Percentiles rank a stretch among this genome's conserved stretches.
phyloP scores from a whole-genome alignment of 1,140 invertebrate species.

The Amyelois transitella region DNA sequence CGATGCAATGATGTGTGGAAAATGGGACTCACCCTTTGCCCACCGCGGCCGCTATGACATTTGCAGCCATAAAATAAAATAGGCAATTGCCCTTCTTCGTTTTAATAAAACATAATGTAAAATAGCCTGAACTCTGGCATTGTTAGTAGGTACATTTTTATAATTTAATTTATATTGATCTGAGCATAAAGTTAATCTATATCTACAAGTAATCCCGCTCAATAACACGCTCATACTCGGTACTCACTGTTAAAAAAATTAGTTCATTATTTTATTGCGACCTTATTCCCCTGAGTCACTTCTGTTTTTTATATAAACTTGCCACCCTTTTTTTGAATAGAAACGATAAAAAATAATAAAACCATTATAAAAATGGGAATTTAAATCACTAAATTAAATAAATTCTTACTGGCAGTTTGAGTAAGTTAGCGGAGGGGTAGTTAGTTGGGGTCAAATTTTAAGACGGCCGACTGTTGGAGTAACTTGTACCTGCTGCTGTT shows the following conservation, averaged over 20 bases:
- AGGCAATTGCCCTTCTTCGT: conserved; percentile 4
- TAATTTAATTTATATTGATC: neutral
- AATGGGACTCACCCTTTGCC: conserved; percentile 59
- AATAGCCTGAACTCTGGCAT: neutral
- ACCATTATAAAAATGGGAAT: neutral
- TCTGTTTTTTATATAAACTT: no score
- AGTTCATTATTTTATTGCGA: neutral
- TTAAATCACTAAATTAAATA: neutral
- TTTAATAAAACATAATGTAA: neutral
- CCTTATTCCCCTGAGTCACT: no score
- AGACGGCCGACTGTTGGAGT: conserved; percentile 12
- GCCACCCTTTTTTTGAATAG: no score
- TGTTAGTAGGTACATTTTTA: neutral
- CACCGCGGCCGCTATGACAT: conserved; percentile 12
- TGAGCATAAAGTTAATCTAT: neutral
- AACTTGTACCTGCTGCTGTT: conserved; percentile 55
- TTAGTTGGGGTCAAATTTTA: neutral
- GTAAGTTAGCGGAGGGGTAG: neutral
- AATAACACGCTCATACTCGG: no score
- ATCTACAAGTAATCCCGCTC: no score
- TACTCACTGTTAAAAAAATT: neutral
- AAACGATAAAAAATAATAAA: neutral
- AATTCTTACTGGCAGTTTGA: neutral
- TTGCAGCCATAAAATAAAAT: conserved; percentile 24
- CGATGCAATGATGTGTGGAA: conserved; percentile 73